Evolutionary conservation across 2,113 vertebrate genomes (phyloP).

Genomic region (Istiophorus platypterus): DNA sequence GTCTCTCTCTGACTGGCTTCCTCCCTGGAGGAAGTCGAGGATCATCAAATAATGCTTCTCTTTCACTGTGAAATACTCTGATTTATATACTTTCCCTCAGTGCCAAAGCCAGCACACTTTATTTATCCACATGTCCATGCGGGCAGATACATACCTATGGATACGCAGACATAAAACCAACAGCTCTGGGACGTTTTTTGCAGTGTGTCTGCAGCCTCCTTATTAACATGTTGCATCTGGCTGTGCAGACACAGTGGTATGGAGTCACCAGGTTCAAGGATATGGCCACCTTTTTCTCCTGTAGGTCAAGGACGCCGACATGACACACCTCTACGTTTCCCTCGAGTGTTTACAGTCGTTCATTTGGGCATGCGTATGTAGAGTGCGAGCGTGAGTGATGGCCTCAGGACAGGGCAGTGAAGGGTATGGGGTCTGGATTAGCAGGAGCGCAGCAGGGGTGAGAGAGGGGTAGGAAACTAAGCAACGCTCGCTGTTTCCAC

Average conservation of each 20-base stretch:
- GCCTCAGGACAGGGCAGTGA: constrained; percentile 44
- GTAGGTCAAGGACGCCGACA: constrained; percentile 57
- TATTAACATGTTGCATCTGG: constrained; percentile 50
- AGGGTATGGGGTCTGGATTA: constrained; percentile 71
- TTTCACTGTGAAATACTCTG: constrained; percentile 63
- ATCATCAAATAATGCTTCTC: constrained; percentile 75
- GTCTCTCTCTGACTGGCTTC: constrained; percentile 76
- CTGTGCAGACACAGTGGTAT: background rate
- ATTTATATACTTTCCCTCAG: constrained; percentile 67
- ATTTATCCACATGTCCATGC: constrained; percentile 16
- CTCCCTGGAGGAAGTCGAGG: constrained; percentile 73
- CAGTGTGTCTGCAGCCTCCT: constrained; percentile 31
- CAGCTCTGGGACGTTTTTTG: background rate
- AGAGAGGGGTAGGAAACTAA: constrained; percentile 53
- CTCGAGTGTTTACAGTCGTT: constrained; percentile 17
- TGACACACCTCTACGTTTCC: constrained; percentile 23
- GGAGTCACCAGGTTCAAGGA: constrained; percentile 55
- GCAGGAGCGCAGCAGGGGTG: constrained; percentile 58
- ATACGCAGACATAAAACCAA: constrained; percentile 22
- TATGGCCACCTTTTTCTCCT: constrained; percentile 5
- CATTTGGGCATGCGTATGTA: constrained; percentile 22
- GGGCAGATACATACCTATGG: constrained; percentile 18
- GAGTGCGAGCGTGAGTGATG: constrained; percentile 7
- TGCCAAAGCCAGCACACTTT: constrained; percentile 40
- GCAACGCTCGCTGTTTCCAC: constrained; percentile 67